Percentiles rank a stretch among this genome's conserved stretches.
These are phyloP conservation scores for Mionectes olivaceus DNA, from an alignment of 2,797 vertebrate species.

Conservation along the genomic window DNA sequence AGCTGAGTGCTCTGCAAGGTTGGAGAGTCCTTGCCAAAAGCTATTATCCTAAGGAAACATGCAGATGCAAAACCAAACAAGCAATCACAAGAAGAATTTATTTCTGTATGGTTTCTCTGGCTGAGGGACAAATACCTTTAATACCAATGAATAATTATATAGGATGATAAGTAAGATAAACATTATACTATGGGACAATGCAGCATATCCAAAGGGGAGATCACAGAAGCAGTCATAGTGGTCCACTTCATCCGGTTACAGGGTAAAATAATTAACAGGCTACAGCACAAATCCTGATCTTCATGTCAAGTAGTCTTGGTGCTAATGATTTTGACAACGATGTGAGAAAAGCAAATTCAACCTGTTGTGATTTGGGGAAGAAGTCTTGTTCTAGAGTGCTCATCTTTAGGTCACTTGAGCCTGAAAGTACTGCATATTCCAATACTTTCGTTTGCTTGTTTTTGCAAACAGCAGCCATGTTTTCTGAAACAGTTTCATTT, in stretches of 20 bases:
- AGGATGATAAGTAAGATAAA: neutral
- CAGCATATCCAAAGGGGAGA: neutral
- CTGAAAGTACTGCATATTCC: neutral
- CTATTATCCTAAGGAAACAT: neutral
- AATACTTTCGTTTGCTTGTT: neutral
- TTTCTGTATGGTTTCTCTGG: neutral
- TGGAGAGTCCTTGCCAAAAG: neutral
- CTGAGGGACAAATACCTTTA: neutral
- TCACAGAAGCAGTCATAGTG: neutral
- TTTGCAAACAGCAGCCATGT: neutral
- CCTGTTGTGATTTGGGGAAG: neutral
- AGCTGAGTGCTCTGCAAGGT: neutral
- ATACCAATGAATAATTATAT: neutral
- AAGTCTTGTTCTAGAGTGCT: neutral
- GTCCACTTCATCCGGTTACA: neutral
- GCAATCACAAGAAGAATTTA: neutral
- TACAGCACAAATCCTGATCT: neutral
- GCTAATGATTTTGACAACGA: neutral
- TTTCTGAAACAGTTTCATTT: neutral
- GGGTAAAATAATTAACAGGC: neutral
- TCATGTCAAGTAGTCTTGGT: neutral
- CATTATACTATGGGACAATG: neutral
- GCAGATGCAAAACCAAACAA: neutral
- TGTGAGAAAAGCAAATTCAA: neutral
- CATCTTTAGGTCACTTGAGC: neutral